These are phyloP conservation scores for Camponotus floridanus DNA, from an alignment of 1,140 invertebrate species.

Conservation along the genomic window DNA sequence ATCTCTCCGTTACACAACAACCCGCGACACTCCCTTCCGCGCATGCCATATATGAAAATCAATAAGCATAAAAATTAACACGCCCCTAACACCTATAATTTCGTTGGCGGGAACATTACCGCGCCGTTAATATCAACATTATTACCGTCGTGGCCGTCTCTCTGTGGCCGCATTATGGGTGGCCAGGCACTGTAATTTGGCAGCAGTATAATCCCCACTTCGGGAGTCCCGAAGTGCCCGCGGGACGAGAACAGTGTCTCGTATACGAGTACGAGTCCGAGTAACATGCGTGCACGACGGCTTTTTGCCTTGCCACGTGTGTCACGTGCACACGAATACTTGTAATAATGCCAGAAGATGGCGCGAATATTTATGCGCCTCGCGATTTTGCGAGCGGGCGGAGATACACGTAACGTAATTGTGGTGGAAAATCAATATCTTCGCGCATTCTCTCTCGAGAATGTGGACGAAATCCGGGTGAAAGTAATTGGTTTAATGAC, in stretches of 20 bases:
- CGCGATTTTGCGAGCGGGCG: slow-evolving; percentile 72
- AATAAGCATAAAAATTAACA: slow-evolving; percentile 85
- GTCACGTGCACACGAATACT: slow-evolving; percentile 70
- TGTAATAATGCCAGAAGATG: slow-evolving; percentile 75
- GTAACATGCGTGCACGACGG: slow-evolving; percentile 55
- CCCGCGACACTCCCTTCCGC: background rate
- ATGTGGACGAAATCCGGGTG: slow-evolving; percentile 33
- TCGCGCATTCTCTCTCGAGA: slow-evolving; percentile 34
- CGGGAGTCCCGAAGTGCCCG: slow-evolving; percentile 4
- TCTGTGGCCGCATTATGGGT: slow-evolving; percentile 78
- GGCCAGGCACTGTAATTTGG: slow-evolving; percentile 82
- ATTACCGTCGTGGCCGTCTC: slow-evolving; percentile 74
- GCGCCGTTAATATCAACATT: slow-evolving; percentile 83
- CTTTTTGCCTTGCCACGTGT: slow-evolving; percentile 53
- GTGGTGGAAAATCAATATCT: too few species aligned
- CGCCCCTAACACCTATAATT: slow-evolving; percentile 82
- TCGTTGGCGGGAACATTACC: slow-evolving; percentile 73
- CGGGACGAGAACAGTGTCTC: slow-evolving; percentile 64
- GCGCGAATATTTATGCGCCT: slow-evolving; percentile 81
- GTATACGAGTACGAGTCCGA: slow-evolving; percentile 54
- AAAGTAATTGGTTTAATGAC: slow-evolving; percentile 57
- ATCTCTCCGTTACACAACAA: background rate
- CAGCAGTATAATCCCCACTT: slow-evolving; percentile 80
- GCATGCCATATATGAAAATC: slow-evolving; percentile 84
- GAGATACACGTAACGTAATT: slow-evolving; percentile 49